A percentile compares a stretch with the other conserved stretches of the same genome.
These are phyloP conservation scores for Ochropleura leucogaster DNA, from an alignment of 2,888 invertebrate species.

Conservation along the genomic window DNA sequence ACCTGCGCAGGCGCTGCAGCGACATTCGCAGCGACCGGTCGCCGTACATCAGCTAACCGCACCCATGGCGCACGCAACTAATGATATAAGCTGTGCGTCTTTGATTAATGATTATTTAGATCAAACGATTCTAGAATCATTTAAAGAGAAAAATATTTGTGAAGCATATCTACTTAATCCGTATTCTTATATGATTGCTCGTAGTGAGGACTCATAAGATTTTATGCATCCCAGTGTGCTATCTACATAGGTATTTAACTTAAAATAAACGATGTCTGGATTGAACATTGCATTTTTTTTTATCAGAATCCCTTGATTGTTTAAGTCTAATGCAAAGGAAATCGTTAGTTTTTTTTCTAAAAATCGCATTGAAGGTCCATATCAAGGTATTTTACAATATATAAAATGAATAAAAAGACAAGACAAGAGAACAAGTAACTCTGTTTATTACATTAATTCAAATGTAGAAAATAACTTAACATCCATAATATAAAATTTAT, in stretches of 20 bases:
- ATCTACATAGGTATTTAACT: not conserved
- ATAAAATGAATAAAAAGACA: no score
- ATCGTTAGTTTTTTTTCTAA: not conserved
- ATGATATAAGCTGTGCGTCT: constrained; percentile 69
- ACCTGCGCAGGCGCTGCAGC: not conserved
- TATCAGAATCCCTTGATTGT: not conserved
- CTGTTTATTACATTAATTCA: no score
- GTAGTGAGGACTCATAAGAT: not conserved
- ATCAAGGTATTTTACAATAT: not conserved
- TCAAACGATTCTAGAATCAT: constrained; percentile 62
- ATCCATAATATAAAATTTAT: no score
- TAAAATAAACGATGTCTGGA: constrained; percentile 21
- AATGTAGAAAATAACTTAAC: no score
- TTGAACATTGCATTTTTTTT: constrained; percentile 14
- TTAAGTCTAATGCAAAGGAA: not conserved
- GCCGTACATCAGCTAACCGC: constrained; percentile 31
- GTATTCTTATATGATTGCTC: constrained; percentile 28
- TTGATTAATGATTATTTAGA: constrained; percentile 72
- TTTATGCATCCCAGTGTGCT: not conserved
- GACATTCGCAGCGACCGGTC: constrained; percentile 4
- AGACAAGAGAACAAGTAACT: no score
- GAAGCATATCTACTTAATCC: constrained; percentile 62
- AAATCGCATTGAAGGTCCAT: not conserved
- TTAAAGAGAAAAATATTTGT: constrained; percentile 70
- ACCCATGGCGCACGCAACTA: constrained; percentile 62